These are phyloP conservation scores for Chelidonichthys spinosus DNA, from an alignment of 2,797 vertebrate genomes.

Conservation along the genomic window DNA sequence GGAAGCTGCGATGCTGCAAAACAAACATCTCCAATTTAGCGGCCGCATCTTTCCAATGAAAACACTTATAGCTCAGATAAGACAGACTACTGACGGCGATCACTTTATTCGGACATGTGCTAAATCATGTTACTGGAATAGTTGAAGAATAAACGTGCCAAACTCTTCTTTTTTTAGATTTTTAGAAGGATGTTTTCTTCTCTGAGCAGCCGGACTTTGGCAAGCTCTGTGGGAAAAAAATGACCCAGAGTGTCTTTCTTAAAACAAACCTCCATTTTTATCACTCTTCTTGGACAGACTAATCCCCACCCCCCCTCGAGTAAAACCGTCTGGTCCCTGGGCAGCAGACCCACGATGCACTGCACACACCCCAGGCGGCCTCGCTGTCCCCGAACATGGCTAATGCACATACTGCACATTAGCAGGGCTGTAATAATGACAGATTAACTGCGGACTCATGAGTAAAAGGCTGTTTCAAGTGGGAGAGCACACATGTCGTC, in stretches of 20 bases:
- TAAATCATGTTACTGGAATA: conserved; percentile 19
- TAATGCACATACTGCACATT: conserved; percentile 26
- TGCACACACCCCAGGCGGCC: conserved; percentile 33
- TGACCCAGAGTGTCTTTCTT: conserved; percentile 72
- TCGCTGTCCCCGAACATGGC: conserved; percentile 27
- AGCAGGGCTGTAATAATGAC: conserved; percentile 29
- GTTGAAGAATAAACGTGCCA: not conserved
- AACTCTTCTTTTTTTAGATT: conserved; percentile 28
- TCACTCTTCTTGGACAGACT: conserved; percentile 57
- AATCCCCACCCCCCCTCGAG: conserved; percentile 53
- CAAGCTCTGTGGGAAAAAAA: conserved; percentile 82
- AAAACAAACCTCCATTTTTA: conserved; percentile 83
- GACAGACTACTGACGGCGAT: not conserved
- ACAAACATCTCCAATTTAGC: conserved; percentile 57
- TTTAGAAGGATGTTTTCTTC: conserved; percentile 59
- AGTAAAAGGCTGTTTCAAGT: conserved; percentile 3
- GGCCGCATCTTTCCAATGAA: conserved; percentile 49
- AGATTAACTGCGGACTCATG: conserved; percentile 4
- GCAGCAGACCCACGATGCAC: conserved; percentile 49
- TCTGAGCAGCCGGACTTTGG: conserved; percentile 62
- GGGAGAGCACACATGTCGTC: conserved; percentile 29
- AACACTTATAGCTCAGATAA: conserved; percentile 38
- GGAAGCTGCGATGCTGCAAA: conserved; percentile 61
- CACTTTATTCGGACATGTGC: conserved; percentile 21
- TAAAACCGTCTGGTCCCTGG: conserved; percentile 73